A percentile compares a stretch with the other conserved stretches of the same genome.
Evolutionary conservation across 2,888 invertebrate species (phyloP).

Genomic region (Rhyacophila evoluta): DNA sequence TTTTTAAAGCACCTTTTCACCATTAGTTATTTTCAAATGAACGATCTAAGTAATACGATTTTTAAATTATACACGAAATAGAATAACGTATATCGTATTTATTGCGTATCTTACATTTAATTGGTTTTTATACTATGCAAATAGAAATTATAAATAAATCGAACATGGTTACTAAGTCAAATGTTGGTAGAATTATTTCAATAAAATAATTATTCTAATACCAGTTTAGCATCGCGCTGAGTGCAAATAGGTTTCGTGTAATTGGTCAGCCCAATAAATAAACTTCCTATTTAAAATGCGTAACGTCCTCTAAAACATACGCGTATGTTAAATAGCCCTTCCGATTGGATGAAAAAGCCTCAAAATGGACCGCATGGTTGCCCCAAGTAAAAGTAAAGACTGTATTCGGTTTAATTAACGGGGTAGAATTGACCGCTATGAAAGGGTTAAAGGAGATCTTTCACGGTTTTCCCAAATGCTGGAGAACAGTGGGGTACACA

Average conservation of each 20-base stretch:
- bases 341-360: not conserved
- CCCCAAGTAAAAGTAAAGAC: conserved; percentile 17
- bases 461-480: not conserved
- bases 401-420: conserved; percentile 10
- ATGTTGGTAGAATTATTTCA: not conserved
- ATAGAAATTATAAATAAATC: not conserved
- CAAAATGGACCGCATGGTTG: not conserved
- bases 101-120: not conserved
- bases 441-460: not conserved
- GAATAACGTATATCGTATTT: no score
- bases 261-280: not conserved
- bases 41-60: no score
- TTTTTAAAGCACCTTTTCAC: no score
- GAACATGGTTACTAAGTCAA: not conserved
- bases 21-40: no score
- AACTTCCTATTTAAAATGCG: not conserved
- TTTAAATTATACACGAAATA: no score
- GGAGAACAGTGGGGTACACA: not conserved
- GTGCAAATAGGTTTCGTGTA: not conserved
- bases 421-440: not conserved
- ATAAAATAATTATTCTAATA: not conserved
- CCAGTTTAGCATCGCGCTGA: not conserved
- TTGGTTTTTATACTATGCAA: not conserved
- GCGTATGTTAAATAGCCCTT: not conserved
- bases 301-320: not conserved